A percentile compares a stretch with the other conserved stretches of the same genome.
phyloP scores from a whole-genome alignment of 2,113 vertebrate species.

The Pogonocichla stellata region DNA sequence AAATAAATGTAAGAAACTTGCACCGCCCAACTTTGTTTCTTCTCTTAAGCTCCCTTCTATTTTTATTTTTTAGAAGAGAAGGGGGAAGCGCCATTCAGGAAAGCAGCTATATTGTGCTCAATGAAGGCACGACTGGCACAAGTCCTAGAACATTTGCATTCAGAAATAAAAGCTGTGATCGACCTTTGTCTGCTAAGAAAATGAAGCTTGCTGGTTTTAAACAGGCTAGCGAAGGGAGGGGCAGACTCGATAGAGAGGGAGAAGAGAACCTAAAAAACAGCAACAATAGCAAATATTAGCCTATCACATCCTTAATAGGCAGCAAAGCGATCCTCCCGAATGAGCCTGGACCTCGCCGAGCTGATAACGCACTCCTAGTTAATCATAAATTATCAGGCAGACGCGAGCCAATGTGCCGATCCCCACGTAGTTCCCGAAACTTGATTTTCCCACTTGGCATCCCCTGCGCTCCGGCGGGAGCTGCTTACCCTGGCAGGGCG shows the following conservation, averaged over 20 bases:
- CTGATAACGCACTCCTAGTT: background rate
- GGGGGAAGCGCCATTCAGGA: background rate
- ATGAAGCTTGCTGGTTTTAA: conserved; percentile 55
- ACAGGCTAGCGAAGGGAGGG: conserved; percentile 47
- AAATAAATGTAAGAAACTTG: conserved; percentile 36
- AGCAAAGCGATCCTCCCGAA: background rate
- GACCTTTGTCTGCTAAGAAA: conserved; percentile 61
- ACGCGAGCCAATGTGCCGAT: background rate
- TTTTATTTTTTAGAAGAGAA: background rate
- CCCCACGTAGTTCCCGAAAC: conserved; percentile 31
- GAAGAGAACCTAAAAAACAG: conserved; percentile 9
- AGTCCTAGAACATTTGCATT: conserved; percentile 68
- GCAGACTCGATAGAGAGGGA: background rate
- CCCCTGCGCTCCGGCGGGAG: background rate
- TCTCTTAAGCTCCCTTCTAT: background rate
- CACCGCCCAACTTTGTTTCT: conserved; percentile 19
- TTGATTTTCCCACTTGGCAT: conserved; percentile 26
- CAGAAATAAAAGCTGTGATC: conserved; percentile 66
- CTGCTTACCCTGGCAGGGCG: conserved; percentile 40
- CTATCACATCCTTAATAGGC: background rate
- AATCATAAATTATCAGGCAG: background rate
- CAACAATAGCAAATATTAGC: conserved; percentile 35
- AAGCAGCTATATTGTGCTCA: conserved; percentile 51
- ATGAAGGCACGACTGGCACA: conserved; percentile 63
- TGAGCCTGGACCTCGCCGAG: background rate